phyloP scores from a whole-genome alignment of 2,888 invertebrate genomes.

The Chouioia cunea region DNA sequence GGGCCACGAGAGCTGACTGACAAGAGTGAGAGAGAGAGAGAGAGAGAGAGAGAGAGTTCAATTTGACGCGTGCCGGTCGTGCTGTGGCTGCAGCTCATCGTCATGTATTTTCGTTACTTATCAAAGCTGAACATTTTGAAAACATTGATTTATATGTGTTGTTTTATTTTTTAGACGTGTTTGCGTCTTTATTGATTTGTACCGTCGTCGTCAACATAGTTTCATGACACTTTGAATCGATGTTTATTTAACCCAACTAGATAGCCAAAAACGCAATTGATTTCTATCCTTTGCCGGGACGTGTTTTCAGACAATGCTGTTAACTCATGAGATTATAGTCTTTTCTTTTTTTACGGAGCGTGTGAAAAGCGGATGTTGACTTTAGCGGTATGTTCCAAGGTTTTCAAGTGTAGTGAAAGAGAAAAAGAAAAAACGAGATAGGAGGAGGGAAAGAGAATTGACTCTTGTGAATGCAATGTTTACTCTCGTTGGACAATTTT shows the following conservation, averaged over 20 bases:
- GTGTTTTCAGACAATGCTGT: conserved; percentile 56
- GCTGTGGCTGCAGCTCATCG: neutral
- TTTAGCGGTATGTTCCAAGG: conserved; percentile 23
- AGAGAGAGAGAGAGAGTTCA: conserved; percentile 15
- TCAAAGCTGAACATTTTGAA: too few relatives aligned
- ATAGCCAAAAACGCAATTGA: too few relatives aligned
- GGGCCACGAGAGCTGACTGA: conserved; percentile 6
- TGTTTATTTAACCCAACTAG: too few relatives aligned
- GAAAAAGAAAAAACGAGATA: neutral
- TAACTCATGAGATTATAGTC: conserved; percentile 52
- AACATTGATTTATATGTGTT: too few relatives aligned
- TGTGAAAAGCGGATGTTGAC: conserved; percentile 26
- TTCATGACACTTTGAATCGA: conserved; percentile 19
- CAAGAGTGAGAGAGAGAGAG: neutral
- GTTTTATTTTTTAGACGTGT: too few relatives aligned
- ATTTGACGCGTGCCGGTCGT: conserved; percentile 12
- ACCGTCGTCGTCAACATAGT: conserved; percentile 18
- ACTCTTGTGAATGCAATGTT: neutral
- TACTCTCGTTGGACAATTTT: neutral
- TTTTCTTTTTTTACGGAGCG: conserved; percentile 4
- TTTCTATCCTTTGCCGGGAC: conserved; percentile 29
- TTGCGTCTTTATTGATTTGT: too few relatives aligned
- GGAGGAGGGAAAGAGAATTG: neutral
- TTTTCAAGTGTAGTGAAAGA: neutral
- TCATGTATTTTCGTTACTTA: neutral